Percentiles rank a stretch among this genome's conserved stretches.
Conservation (phyloP, 1,140 invertebrate species). For the Matsumurasca onukii region DNA sequence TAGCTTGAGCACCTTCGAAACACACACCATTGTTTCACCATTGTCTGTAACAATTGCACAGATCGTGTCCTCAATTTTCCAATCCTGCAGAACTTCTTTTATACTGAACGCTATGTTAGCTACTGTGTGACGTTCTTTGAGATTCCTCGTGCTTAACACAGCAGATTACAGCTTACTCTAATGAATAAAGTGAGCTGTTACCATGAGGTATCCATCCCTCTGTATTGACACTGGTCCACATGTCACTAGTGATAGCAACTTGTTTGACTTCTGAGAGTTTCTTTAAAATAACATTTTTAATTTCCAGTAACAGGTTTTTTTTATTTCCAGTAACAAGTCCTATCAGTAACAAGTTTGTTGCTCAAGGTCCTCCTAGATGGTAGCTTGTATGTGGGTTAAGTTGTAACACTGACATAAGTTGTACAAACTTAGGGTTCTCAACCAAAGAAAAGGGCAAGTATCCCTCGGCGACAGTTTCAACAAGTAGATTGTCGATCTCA, state of each 20-base stretch:
- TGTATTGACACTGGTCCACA: background rate
- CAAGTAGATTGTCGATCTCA: background rate
- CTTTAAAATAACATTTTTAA: background rate
- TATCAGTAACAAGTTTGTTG: constrained; percentile 12
- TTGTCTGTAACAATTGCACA: constrained; percentile 21
- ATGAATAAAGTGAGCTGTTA: background rate
- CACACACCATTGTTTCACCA: constrained; percentile 16
- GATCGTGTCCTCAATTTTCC: constrained; percentile 2
- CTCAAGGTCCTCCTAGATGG: background rate
- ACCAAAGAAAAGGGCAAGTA: background rate
- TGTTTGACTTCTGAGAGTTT: background rate
- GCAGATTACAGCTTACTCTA: background rate
- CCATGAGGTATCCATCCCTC: background rate
- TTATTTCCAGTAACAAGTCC: too few relatives aligned
- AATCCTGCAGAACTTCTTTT: constrained; percentile 2
- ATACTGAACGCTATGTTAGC: background rate
- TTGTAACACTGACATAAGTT: background rate
- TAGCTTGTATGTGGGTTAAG: background rate
- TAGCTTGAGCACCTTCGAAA: background rate
- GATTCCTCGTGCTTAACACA: background rate
- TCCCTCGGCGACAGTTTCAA: background rate
- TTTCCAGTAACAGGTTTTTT: background rate
- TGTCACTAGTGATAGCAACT: background rate
- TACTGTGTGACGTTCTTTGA: background rate
- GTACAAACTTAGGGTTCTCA: background rate